phyloP scores from a whole-genome alignment of 2,113 vertebrate species.

The Falcunculus frontatus region DNA sequence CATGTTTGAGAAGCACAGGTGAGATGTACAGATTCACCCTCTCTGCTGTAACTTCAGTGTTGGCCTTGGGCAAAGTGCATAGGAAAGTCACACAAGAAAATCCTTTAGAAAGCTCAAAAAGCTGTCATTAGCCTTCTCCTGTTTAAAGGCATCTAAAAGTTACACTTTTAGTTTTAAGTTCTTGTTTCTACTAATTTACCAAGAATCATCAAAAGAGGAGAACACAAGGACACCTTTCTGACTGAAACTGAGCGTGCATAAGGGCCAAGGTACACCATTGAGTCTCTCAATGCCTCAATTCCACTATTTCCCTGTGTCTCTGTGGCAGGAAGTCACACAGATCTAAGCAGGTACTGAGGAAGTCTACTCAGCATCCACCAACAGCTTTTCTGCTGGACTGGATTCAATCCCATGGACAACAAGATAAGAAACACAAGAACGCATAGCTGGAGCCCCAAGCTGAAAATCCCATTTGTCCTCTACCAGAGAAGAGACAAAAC shows the following conservation, averaged over 20 bases:
- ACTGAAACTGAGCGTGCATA: not conserved
- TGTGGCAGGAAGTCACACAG: not conserved
- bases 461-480: not conserved
- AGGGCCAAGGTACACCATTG: not conserved
- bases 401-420: not conserved
- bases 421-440: not conserved
- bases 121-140: not conserved
- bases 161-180: not conserved
- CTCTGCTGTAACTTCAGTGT: rapidly evolving
- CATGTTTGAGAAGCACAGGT: rapidly evolving
- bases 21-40: not conserved
- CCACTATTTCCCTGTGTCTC: not conserved
- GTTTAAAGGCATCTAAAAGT: not conserved
- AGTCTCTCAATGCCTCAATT: not conserved
- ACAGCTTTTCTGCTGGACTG: not conserved
- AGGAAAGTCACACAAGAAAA: not conserved
- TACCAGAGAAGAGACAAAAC: not conserved
- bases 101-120: not conserved
- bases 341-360: not conserved
- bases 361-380: not conserved
- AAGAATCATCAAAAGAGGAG: not conserved
- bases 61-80: not conserved
- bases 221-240: not conserved
- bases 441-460: rapidly evolving
- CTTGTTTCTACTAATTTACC: not conserved